Base-by-base conservation (phyloP, 2,888 invertebrate genomes). In the Spilarctia lutea region DNA sequence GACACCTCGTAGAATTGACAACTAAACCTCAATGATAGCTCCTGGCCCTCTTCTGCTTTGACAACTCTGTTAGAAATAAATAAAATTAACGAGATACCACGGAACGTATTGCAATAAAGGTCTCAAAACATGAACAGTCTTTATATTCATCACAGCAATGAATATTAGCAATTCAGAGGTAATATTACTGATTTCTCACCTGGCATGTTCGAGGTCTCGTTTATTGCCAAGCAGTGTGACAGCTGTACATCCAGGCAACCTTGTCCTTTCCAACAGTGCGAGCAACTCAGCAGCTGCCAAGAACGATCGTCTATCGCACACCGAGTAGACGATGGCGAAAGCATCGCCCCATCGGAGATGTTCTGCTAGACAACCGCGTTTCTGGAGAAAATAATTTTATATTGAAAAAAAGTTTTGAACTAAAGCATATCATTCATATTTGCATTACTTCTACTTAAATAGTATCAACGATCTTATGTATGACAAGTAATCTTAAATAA, bases 1-100 rank as follows among this genome's bases (percentile, higher is more conserved):
- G 98, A 98, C 75, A 98, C 98, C 93, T 98, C 98, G 93, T 98
- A 98, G 93, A 98, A 98, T 92, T 98, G 98, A 87, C 98, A 98
- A 65, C 98, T 97, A 90, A 97, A 98, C 80, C 97, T 97, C 85
- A 98, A 92, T 24, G 98, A 98, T 81, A 98, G 90, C 91, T 98
- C 98, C 86, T 98, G 98, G 65, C 98, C 98, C 87, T 97, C 98
- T 90, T 98, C 97, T 65, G 98, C 98, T 87, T 97, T 97, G 72
- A 98, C 97, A 93, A 97, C 97, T 91, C 97, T 97, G 92, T 71
- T 94, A 92, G 86, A 90, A 81, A 82, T 85, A 63, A 63, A 27
- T 8, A 24, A 52, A 24, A 7, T 20, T 52, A 7, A 20, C 24
- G 20, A 48, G 20, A 20, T 20, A 52, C 48, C 24, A 52, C 18